Base-by-base conservation (phyloP, 2,113 vertebrate genomes). In the Mellivora capensis region DNA sequence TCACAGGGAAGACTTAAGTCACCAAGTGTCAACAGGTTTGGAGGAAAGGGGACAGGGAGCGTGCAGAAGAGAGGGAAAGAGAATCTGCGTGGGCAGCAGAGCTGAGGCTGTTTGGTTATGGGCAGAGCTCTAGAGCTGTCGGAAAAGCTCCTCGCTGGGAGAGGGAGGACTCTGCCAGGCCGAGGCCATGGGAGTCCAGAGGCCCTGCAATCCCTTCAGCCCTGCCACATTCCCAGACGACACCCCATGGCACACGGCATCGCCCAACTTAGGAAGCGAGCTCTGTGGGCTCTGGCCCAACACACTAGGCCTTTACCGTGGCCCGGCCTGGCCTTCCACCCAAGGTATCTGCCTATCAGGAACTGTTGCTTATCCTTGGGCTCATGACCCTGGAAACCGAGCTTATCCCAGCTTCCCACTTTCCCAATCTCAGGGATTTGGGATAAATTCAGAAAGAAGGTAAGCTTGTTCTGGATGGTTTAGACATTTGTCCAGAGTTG, bases 1-100 rank as follows among this genome's bases (percentile, higher is more conserved):
- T 97, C 96, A 96, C 95, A 83, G 97, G 98, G 98, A 98, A 98
- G 98, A 98, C 98, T 98, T 97, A 97, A 97, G 98, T 52, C 29
- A 72, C 59, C 54, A 14, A 62, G 39, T 52, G 12, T 42, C 44
- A 71, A 34, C 6, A 72, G 5, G n/a, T 52, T 61, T 74, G 47
- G 64, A 77, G 64, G 59, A 54, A 23, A 39, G 80, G 21, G 42
- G n/a, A 20, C 0, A 0, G 5, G 44, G 15, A 9, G 4, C 0
- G 0, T 17, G 25, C 39, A n/a, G 93, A 44, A 39, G 80, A 69
- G 64, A 93, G 64, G 49, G 27, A 17, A 4, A 31, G 69, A 54
- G 69, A 39, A 4, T 18, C 34, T 17, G 20, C 21, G 39, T 29
- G 6, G n/a, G 6, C 13, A 7, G 18, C 20, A 80, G 91, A 86